A percentile compares a stretch with the other conserved stretches of the same genome.
phyloP scores from a whole-genome alignment of 2,113 vertebrate genomes.

The Eidolon helvum region DNA sequence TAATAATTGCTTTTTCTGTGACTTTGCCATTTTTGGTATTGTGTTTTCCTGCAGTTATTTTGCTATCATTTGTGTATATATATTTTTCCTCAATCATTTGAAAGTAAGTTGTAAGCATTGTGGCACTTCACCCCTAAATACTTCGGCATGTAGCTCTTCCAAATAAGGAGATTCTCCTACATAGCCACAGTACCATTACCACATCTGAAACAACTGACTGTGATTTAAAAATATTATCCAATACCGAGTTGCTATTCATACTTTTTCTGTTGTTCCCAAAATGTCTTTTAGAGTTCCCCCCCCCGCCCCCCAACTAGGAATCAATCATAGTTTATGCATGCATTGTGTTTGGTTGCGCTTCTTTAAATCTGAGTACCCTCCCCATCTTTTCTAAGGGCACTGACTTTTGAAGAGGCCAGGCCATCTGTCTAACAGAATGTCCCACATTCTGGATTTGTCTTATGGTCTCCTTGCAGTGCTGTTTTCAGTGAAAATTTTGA shows the following conservation, averaged over 20 bases:
- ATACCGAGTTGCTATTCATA: not conserved
- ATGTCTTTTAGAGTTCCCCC: constrained; percentile 23
- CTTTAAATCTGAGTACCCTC: not conserved
- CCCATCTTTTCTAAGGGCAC: not conserved
- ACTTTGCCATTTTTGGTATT: not conserved
- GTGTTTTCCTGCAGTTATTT: not conserved
- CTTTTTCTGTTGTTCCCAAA: not conserved
- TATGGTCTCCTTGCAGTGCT: not conserved
- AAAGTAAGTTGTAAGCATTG: not conserved
- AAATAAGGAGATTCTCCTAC: not conserved
- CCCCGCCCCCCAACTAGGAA: not conserved
- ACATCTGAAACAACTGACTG: not conserved
- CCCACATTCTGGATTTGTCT: not conserved
- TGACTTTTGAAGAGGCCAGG: not conserved
- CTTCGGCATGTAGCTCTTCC: not conserved
- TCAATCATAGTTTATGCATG: not conserved
- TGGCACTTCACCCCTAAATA: not conserved
- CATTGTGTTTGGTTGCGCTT: not conserved
- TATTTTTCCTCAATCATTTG: not conserved
- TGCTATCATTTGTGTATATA: not conserved
- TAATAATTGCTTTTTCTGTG: not conserved
- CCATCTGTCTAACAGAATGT: not conserved
- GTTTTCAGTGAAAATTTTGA: constrained; percentile 6
- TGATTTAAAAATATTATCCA: not conserved
- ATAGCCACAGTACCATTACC: not conserved